Evolutionary conservation across 2,888 invertebrate species (phyloP), one percentile per base, ranked within the genome.

Genomic region (Coecobrya sp.): DNA sequence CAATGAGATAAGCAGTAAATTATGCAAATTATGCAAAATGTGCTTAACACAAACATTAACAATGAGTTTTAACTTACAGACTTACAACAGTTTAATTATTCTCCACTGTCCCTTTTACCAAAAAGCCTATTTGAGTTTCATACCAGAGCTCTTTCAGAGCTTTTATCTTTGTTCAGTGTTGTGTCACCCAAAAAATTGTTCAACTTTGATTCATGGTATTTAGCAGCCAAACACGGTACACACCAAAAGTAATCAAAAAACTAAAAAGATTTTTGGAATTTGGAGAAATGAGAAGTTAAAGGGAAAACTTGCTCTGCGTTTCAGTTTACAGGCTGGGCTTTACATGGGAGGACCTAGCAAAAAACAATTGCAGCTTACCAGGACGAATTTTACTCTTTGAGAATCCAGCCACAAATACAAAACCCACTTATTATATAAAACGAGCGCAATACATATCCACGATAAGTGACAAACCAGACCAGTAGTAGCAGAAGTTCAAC

Each of bases 211-310:
- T 22, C 25, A 85, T 45, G 45, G 62, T 30, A 84, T 73, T 89
- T 89, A 89, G 49, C 89, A 82, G 55, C 68, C n/a, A 11, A 55
- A 36, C n/a, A 76, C 65, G 49, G 36, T n/a, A n/a, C 49, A 55
- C 76, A 27, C 42, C 0, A 22, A 30, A 30, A 91, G 81, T 52
- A 49, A 91, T 79, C 76, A 86, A 91, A 91, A 91, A 36, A 81
- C 91, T 91, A n/a, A 79, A 86, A 91, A 91, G 91, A 86, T 81
- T 86, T 68, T 91, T 91, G 91, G 91, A 81, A 25, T 42, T 73
- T 49, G 79, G 62, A 73, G 45, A 27, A 73, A 42, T 45, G 73
- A 45, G 19, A 68, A 68, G 73, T 45, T 42, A 73, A 22, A 45
- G 19, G 45, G 45, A 73, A 73, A 73, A 45, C 8, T 22, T 22